Evolutionary conservation across 2,888 invertebrate genomes (phyloP).

Genomic region (Patella caerulea): DNA sequence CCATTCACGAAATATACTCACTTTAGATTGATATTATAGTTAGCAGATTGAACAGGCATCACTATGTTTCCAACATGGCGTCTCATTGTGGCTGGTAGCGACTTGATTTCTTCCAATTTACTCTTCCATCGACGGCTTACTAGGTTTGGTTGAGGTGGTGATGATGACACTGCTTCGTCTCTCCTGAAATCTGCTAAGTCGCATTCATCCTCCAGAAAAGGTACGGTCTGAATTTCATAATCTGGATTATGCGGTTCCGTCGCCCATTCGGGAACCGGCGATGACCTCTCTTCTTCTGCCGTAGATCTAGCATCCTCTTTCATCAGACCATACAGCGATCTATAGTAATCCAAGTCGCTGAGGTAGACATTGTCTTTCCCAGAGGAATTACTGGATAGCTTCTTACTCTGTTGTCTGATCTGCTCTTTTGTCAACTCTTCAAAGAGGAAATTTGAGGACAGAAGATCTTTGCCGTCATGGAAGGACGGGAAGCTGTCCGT

Average conservation of each 20-base stretch:
- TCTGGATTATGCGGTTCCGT: slow-evolving; percentile 22
- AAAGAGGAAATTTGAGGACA: slow-evolving; percentile 33
- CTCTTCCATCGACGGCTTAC: slow-evolving; percentile 51
- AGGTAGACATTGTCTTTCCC: slow-evolving; percentile 35
- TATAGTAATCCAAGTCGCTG: slow-evolving; percentile 50
- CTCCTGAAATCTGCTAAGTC: no score
- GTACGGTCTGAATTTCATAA: slow-evolving; percentile 1
- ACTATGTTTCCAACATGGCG: slow-evolving; percentile 52
- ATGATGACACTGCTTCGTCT: background rate
- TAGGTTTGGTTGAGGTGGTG: slow-evolving; percentile 11
- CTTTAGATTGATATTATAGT: slow-evolving; percentile 48
- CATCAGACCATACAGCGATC: slow-evolving; percentile 42
- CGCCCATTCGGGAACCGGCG: slow-evolving; percentile 3
- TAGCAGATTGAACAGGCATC: slow-evolving; percentile 43
- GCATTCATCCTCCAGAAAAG: no score
- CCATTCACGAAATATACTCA: slow-evolving; percentile 24
- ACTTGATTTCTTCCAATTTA: slow-evolving; percentile 44
- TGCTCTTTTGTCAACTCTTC: slow-evolving; percentile 43
- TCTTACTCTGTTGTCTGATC: slow-evolving; percentile 26
- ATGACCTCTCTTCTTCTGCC: background rate
- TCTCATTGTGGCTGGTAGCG: slow-evolving; percentile 43
- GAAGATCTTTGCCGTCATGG: slow-evolving; percentile 36
- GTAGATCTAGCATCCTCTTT: slow-evolving; percentile 17
- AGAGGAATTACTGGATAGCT: slow-evolving; percentile 17
- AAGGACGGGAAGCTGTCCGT: slow-evolving; percentile 34